Percentiles rank a stretch among this genome's conserved stretches.
Evolutionary conservation across 1,140 invertebrate genomes (phyloP).

Genomic region (Philotrypesis tridentata): DNA sequence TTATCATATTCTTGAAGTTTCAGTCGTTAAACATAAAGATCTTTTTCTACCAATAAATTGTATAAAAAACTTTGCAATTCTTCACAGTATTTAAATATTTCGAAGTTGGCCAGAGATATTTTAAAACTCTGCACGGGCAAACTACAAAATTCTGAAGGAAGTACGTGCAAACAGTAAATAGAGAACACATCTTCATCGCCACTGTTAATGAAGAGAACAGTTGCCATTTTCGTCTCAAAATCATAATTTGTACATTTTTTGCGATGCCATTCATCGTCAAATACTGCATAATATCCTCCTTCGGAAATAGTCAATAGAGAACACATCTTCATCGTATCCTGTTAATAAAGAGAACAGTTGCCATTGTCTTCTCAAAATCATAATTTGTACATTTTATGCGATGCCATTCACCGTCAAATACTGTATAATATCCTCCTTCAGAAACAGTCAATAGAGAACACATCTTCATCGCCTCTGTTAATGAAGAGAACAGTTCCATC

Average conservation of each 20-base stretch:
- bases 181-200: background rate
- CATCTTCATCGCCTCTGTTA: too few species aligned
- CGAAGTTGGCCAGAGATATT: background rate
- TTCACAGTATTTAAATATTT: conserved; percentile 9
- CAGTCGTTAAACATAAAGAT: conserved; percentile 8
- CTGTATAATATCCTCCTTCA: too few species aligned
- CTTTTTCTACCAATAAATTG: background rate
- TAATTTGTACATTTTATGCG: too few species aligned
- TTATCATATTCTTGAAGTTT: background rate
- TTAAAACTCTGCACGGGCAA: background rate
- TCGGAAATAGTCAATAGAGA: background rate
- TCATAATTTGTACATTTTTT: conserved; percentile 1
- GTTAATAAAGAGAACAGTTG: too few species aligned
- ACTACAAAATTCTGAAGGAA: background rate
- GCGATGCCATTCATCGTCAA: conserved; percentile 23
- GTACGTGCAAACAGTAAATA: background rate
- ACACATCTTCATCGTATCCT: too few species aligned
- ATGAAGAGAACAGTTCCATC: too few species aligned
- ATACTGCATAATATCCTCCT: conserved; percentile 27
- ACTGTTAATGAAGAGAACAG: conserved; percentile 21
- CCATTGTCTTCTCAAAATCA: too few species aligned
- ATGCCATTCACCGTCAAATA: too few species aligned
- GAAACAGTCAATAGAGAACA: too few species aligned
- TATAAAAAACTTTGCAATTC: background rate
- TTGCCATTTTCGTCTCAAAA: background rate